phyloP scores from a whole-genome alignment of 1,140 invertebrate genomes.

The Pogonomyrmex californicus region DNA sequence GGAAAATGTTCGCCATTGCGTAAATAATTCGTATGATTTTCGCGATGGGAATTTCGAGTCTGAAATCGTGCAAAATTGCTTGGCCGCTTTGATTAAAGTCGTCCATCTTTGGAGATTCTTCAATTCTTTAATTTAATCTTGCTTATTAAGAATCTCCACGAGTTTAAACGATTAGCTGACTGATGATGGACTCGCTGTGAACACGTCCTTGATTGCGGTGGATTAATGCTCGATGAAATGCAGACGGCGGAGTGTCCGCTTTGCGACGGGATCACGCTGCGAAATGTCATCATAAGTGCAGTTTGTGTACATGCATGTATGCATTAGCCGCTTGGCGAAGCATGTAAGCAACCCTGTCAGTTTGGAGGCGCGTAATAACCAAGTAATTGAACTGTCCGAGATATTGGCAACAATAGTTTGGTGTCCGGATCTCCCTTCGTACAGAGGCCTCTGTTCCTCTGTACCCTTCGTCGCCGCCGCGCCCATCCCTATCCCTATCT shows the following conservation, averaged over 20 bases:
- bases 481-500: conserved; percentile 43
- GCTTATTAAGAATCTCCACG: not conserved
- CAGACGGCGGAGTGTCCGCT: conserved; percentile 44
- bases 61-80: not conserved
- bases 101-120: not conserved
- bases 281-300: conserved; percentile 63
- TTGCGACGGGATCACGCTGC: conserved; percentile 41
- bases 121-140: conserved; percentile 1
- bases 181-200: conserved; percentile 1
- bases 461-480: conserved; percentile 40
- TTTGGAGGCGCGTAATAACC: conserved; percentile 81
- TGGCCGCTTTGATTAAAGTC: not conserved
- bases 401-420: conserved; percentile 78
- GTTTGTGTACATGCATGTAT: conserved; percentile 66
- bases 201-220: conserved; percentile 32
- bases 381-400: conserved; percentile 82
- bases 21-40: not conserved
- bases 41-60: not conserved
- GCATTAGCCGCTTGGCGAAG: conserved; percentile 77
- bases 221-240: conserved; percentile 60
- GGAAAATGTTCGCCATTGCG: not conserved
- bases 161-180: conserved; percentile 34
- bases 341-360: conserved; percentile 80
- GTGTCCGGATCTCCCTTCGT: conserved; percentile 60
- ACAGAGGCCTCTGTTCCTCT: conserved; percentile 29